Evolutionary conservation across 2,797 vertebrate species (phyloP), one percentile per base, ranked within the genome.

Genomic region (Basileuterus tristriatus): DNA sequence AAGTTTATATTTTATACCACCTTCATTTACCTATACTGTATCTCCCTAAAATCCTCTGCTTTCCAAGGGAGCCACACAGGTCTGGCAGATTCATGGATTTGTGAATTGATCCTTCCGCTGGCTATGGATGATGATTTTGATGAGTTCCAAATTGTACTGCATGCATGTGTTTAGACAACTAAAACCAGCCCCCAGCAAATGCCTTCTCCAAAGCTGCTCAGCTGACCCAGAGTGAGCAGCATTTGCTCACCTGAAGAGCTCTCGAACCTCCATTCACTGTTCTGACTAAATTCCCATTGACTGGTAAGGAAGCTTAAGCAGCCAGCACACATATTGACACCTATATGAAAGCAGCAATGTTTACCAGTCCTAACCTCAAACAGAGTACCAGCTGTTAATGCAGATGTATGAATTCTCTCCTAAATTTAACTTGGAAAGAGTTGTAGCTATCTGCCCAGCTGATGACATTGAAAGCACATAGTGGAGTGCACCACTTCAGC

Each of bases 121-220:
- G 19, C 47, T 43, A 15, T 1, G 0, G n/a, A 34, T 0, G 0
- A 43, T 52, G 52, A 32, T 75, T 84, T 71, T 63, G 16, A 15
- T 0, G 0, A 41, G 15, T 75, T 39, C 46, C 27, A 83, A 80
- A 58, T 3, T 63, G 15, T 16, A 50, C 29, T 46, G 58, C 36
- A 39, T 55, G 14, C 20, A 24, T 39, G 24, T 13, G 8, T 74
- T 94, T 83, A 60, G 44, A 43, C 27, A 67, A 32, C 9, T 59
- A 64, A 65, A 72, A 59, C 30, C 69, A 80, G 21, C 29, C 86
- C 18, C 60, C 37, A 50, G 44, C 29, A 13, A 29, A 41, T 60
- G n/a, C 12, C 52, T 63, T 59, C 49, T 37, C 15, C 44, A 52
- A 81, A 91, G n/a, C 44, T 50, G 52, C n/a, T 83, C 65, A 75